phyloP scores from a whole-genome alignment of 2,113 vertebrate genomes.

The Triplophysa tibetana region DNA sequence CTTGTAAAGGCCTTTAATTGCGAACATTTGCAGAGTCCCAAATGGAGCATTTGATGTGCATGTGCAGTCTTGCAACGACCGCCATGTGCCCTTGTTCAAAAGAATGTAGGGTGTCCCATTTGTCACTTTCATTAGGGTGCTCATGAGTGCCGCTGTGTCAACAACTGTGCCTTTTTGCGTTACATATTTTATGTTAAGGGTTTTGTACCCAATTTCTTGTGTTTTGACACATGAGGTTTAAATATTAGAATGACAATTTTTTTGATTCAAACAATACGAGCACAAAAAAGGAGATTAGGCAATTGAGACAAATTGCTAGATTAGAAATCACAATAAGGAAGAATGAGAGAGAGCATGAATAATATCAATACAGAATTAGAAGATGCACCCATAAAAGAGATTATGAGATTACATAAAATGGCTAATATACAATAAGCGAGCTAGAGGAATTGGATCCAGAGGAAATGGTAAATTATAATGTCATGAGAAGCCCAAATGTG shows the following conservation, averaged over 20 bases:
- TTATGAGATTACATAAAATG: slow-evolving; percentile 57
- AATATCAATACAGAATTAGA: slow-evolving; percentile 52
- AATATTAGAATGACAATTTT: slow-evolving; percentile 66
- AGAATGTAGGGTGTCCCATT: no score
- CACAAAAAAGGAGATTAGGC: slow-evolving; percentile 54
- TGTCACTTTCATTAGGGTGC: no score
- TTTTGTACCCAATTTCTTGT: slow-evolving; percentile 20
- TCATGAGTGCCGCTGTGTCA: no score
- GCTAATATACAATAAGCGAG: slow-evolving; percentile 55
- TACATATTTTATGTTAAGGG: no score
- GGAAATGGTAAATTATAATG: slow-evolving; percentile 52
- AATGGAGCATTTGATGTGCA: no score
- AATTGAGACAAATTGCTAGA: slow-evolving; percentile 52
- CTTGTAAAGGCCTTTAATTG: no score
- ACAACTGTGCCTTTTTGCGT: no score
- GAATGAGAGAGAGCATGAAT: slow-evolving; percentile 44
- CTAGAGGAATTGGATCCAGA: slow-evolving; percentile 47
- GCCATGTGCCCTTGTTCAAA: no score
- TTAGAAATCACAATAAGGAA: slow-evolving; percentile 51
- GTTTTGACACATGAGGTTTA: slow-evolving; percentile 67
- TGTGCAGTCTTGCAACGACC: no score
- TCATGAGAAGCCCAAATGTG: slow-evolving; percentile 49
- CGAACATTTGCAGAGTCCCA: no score
- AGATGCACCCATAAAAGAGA: slow-evolving; percentile 52
- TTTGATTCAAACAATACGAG: slow-evolving; percentile 41